Percentiles rank a stretch among this genome's conserved stretches.
Evolutionary conservation across 2,888 invertebrate genomes (phyloP).

Genomic region (Slavum lentiscoides): DNA sequence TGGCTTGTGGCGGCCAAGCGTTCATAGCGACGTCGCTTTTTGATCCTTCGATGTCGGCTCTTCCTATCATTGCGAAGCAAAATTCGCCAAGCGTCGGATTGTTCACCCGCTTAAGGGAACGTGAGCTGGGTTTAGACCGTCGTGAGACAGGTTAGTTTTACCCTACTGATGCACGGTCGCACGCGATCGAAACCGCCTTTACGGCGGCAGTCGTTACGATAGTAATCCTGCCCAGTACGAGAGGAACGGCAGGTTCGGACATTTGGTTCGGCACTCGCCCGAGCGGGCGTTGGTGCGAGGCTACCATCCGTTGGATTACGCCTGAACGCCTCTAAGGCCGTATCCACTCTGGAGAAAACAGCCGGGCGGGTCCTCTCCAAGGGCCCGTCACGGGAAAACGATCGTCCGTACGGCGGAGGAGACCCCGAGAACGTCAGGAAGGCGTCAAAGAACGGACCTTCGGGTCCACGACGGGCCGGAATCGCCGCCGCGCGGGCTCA

Average conservation of each 20-base stretch:
- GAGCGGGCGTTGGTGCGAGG: conserved; percentile 60
- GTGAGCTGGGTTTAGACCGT: conserved; percentile 66
- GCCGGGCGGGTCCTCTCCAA: conserved; percentile 61
- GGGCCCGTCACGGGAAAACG: conserved; percentile 49
- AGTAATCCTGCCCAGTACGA: conserved; percentile 66
- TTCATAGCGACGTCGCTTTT: conserved; percentile 69
- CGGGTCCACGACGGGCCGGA: conserved; percentile 59
- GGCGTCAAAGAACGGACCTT: conserved; percentile 55
- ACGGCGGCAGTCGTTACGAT: conserved; percentile 61
- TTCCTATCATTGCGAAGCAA: conserved; percentile 63
- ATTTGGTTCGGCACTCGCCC: conserved; percentile 68
- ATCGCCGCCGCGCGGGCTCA: too few species aligned
- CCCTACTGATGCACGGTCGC: conserved; percentile 63
- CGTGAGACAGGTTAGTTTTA: conserved; percentile 70
- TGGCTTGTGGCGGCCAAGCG: conserved; percentile 70
- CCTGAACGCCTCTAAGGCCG: conserved; percentile 67
- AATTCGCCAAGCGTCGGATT: conserved; percentile 74
- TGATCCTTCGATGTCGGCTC: conserved; percentile 62
- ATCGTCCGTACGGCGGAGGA: conserved; percentile 36
- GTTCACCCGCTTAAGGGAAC: conserved; percentile 65
- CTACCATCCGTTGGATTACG: conserved; percentile 68
- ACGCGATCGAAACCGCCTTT: conserved; percentile 39
- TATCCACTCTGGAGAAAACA: conserved; percentile 67
- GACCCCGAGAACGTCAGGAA: conserved; percentile 28
- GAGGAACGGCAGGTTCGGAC: conserved; percentile 68